Evolutionary conservation across 2,888 invertebrate species (phyloP).

Genomic region (Leucophora obtusa): DNA sequence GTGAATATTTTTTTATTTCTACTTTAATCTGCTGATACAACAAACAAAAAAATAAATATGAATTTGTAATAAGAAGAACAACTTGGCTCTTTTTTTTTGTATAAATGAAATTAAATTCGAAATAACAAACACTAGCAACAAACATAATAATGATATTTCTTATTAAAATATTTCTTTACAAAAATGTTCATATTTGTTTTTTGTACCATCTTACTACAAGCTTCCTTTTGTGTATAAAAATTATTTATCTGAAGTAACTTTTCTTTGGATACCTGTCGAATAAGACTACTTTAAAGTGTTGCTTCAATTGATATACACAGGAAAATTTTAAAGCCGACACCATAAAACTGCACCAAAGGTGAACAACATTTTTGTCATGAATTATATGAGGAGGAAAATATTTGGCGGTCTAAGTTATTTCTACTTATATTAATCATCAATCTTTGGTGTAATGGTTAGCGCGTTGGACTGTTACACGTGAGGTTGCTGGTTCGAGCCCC

Average conservation of each 20-base stretch:
- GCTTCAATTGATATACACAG: background rate
- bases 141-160: constrained; percentile 22
- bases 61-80: background rate
- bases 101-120: constrained; percentile 19
- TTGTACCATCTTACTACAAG: background rate
- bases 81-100: background rate
- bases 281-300: background rate
- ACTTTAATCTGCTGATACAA: constrained; percentile 11
- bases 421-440: no score
- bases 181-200: background rate
- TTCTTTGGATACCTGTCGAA: background rate
- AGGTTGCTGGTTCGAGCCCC: no score
- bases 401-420: no score
- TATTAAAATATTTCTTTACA: constrained; percentile 27
- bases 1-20: background rate
- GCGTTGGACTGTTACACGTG: no score
- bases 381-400: no score
- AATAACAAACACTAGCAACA: background rate
- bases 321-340: background rate
- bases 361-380: background rate
- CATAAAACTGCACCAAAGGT: background rate
- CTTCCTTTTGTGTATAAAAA: constrained; percentile 5
- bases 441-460: no score
- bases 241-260: no score
- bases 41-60: background rate